Conservation (phyloP, 2,888 invertebrate species). For the Sicus ferrugineus region DNA sequence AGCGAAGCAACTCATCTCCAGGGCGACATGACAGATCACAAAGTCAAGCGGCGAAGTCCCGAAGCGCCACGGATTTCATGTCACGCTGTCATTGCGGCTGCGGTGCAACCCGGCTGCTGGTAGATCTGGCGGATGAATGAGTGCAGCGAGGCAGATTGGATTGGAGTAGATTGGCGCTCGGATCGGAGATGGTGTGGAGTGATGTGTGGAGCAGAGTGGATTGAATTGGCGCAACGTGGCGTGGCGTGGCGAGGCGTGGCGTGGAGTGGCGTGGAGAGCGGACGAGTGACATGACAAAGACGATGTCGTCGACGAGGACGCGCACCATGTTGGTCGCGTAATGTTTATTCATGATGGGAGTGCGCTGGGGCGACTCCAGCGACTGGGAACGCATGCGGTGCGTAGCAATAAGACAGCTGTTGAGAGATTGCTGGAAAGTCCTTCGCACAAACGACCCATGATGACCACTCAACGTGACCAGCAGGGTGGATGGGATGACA, state of each 20-base stretch:
- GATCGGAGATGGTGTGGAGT: too few species aligned
- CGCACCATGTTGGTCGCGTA: slow-evolving; percentile 21
- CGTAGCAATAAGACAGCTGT: slow-evolving; percentile 13
- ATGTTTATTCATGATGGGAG: slow-evolving; percentile 31
- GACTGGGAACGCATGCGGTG: not conserved
- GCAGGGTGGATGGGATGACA: too few species aligned
- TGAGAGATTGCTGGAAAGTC: slow-evolving; percentile 12
- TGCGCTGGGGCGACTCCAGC: not conserved
- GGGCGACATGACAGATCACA: slow-evolving; percentile 39
- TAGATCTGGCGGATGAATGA: slow-evolving; percentile 27
- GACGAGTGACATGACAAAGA: slow-evolving; percentile 29
- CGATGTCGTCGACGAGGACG: slow-evolving; percentile 12
- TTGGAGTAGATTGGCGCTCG: too few species aligned
- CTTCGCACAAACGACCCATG: not conserved
- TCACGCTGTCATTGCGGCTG: slow-evolving; percentile 36
- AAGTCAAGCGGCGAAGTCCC: slow-evolving; percentile 36
- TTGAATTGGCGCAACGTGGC: not conserved
- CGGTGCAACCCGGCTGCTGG: slow-evolving; percentile 24
- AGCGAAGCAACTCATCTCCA: slow-evolving; percentile 32
- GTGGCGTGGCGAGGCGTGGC: not conserved
- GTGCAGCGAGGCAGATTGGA: not conserved
- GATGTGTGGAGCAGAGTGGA: slow-evolving; percentile 3
- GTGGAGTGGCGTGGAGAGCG: not conserved
- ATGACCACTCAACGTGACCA: not conserved
- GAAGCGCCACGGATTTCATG: slow-evolving; percentile 36